Evolutionary conservation across 2,797 vertebrate genomes (phyloP).

Genomic region (Gymnopithys bicolor): DNA sequence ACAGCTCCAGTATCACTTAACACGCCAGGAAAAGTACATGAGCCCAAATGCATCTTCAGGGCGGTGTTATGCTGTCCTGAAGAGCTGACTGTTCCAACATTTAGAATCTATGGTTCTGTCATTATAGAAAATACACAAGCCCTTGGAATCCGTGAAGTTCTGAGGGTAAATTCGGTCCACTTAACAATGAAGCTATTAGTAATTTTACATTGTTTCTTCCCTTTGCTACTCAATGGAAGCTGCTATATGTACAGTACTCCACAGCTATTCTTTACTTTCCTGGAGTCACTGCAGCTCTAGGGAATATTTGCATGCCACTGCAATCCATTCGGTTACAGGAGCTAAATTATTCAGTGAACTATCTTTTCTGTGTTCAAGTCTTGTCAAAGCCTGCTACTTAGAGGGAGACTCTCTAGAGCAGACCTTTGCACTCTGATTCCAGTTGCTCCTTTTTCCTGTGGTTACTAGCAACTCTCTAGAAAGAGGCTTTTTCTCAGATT

Average conservation of each 20-base stretch:
- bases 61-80: background rate
- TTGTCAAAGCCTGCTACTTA: background rate
- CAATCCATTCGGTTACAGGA: background rate
- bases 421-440: background rate
- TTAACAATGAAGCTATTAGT: background rate
- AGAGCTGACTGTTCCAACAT: background rate
- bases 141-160: background rate
- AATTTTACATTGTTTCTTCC: background rate
- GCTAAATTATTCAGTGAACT: conserved; percentile 7
- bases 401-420: background rate
- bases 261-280: background rate
- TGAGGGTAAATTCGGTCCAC: background rate
- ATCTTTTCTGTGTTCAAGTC: background rate
- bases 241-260: background rate
- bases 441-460: background rate
- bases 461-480: background rate
- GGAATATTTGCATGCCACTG: background rate
- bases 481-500: background rate
- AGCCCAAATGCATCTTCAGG: background rate
- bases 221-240: background rate
- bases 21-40: background rate
- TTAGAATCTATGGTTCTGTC: background rate
- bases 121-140: background rate
- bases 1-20: background rate
- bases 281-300: background rate